Percentiles rank a stretch among this genome's conserved stretches.
phyloP scores from a whole-genome alignment of 2,113 vertebrate species.

The Seriola quinqueradiata region DNA sequence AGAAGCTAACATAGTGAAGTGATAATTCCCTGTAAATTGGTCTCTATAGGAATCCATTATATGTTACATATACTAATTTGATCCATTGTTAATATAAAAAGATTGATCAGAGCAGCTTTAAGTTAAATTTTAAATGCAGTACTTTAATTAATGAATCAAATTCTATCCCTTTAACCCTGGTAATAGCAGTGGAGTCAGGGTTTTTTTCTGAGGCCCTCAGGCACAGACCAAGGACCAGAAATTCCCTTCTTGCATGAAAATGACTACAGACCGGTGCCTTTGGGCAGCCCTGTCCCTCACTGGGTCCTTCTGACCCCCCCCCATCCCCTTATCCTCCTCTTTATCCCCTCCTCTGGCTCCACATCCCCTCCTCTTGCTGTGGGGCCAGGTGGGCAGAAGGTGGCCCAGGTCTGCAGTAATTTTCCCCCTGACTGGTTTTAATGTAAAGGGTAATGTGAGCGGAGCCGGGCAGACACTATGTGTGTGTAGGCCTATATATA shows the following conservation, averaged over 20 bases:
- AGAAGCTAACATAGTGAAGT: background rate
- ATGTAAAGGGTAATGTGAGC: conserved; percentile 87
- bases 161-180: background rate
- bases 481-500: background rate
- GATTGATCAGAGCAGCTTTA: background rate
- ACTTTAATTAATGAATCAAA: conserved; percentile 3
- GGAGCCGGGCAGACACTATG: conserved; percentile 58
- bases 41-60: no score
- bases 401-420: conserved; percentile 82
- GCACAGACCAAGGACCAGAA: conserved; percentile 30
- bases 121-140: background rate
- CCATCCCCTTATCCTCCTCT: conserved; percentile 54
- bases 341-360: conserved; percentile 64
- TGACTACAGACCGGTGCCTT: conserved; percentile 41
- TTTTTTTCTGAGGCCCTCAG: conserved; percentile 20
- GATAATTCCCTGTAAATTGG: no score
- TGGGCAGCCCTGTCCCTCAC: conserved; percentile 28
- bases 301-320: conserved; percentile 28
- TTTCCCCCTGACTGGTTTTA: conserved; percentile 88
- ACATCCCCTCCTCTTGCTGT: conserved; percentile 54
- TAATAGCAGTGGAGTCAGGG: background rate
- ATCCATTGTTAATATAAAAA: background rate
- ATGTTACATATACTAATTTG: background rate
- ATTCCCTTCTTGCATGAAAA: conserved; percentile 18
- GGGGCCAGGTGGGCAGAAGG: conserved; percentile 84